Conservation (phyloP, 2,797 vertebrate genomes). For the Rhodeus uyekii region DNA sequence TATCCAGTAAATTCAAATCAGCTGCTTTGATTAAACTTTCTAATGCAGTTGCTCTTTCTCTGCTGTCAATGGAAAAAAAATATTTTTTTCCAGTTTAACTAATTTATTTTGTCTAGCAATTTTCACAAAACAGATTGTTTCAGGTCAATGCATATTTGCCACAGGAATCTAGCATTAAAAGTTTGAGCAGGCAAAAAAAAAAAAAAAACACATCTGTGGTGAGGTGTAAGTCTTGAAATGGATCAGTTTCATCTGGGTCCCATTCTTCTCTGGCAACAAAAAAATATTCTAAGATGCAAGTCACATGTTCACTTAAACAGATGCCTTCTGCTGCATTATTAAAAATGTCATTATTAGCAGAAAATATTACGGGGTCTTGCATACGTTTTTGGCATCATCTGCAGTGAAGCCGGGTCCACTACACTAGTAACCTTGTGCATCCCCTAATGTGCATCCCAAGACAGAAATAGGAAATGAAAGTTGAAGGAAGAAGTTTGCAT, state of each 20-base stretch:
- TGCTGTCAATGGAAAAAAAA: background rate
- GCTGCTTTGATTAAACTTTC: background rate
- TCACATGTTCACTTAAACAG: background rate
- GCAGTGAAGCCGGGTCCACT: background rate
- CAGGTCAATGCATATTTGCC: background rate
- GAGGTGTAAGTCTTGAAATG: too few relatives aligned
- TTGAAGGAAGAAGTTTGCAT: background rate
- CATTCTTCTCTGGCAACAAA: background rate
- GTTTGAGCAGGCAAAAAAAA: background rate
- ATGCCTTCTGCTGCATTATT: background rate
- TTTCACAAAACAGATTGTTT: background rate
- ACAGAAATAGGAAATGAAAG: background rate
- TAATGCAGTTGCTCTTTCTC: background rate
- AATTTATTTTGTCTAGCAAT: background rate
- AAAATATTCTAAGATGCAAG: background rate
- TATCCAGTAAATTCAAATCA: constrained; percentile 8
- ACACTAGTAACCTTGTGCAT: background rate
- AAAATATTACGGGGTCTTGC: background rate
- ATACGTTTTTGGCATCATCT: background rate
- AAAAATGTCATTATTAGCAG: too few relatives aligned
- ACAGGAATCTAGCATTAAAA: background rate
- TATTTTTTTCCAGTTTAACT: background rate
- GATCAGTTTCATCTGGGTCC: background rate
- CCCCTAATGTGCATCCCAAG: background rate
- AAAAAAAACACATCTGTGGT: background rate